Evolutionary conservation across 2,888 invertebrate genomes (phyloP).

Genomic region (Pomacea canaliculata): DNA sequence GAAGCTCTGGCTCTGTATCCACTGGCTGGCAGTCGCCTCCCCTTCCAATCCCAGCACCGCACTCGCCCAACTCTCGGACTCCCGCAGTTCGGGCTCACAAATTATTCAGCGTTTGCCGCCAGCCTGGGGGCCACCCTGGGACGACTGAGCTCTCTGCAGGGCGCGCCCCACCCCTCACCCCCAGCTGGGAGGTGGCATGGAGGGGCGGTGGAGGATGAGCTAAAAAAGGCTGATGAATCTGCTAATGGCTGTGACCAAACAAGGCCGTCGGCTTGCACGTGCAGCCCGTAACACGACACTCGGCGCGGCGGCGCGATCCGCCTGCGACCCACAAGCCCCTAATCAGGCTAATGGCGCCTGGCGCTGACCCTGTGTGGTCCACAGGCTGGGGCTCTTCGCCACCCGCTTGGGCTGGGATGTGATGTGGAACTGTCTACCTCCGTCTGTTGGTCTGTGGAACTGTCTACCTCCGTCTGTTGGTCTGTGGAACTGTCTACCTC

Average conservation of each 20-base stretch:
- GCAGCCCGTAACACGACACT: slow-evolving; percentile 8
- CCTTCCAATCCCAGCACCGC: too few relatives aligned
- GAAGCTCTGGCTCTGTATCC: too few relatives aligned
- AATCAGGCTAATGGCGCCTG: neutral
- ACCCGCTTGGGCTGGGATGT: too few relatives aligned
- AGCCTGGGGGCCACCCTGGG: too few relatives aligned
- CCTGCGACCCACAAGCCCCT: neutral
- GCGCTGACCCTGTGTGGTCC: neutral
- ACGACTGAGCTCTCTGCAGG: neutral
- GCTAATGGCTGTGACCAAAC: slow-evolving; percentile 15
- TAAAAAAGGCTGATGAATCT: slow-evolving; percentile 5
- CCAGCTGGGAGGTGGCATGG: neutral
- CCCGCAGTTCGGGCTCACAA: too few relatives aligned
- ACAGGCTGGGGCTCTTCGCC: too few relatives aligned
- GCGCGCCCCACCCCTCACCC: neutral
- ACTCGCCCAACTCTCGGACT: too few relatives aligned
- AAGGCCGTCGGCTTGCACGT: slow-evolving; percentile 13
- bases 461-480: neutral
- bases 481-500: neutral
- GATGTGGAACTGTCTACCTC: neutral
- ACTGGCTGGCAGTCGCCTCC: too few relatives aligned
- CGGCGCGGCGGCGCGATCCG: neutral
- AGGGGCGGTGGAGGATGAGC: neutral
- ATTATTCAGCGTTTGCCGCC: too few relatives aligned
- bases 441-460: neutral